phyloP scores from a whole-genome alignment of 1,140 invertebrate species.

The Vollenhovia emeryi region DNA sequence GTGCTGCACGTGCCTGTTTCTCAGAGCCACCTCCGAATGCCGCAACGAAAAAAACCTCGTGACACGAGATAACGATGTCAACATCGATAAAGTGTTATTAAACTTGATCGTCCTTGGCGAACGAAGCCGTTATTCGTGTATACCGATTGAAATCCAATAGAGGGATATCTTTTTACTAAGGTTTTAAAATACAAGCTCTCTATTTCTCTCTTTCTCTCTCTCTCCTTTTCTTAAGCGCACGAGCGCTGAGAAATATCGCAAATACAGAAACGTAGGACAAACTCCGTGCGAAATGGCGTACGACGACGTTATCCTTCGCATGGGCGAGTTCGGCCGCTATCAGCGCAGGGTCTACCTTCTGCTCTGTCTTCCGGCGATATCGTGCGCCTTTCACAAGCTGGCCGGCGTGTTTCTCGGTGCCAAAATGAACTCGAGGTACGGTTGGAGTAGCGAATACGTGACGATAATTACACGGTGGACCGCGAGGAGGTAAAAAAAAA shows the following conservation, averaged over 20 bases:
- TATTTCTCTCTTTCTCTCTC: too few species aligned
- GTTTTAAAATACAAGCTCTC: slow-evolving; percentile 10
- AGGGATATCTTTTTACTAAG: background rate
- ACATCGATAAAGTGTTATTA: background rate
- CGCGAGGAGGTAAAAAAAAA: slow-evolving; percentile 16
- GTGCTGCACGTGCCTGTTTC: background rate
- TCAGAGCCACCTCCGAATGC: background rate
- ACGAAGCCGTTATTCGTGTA: background rate
- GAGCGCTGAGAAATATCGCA: background rate
- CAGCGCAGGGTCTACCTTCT: slow-evolving; percentile 90
- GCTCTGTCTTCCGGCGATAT: slow-evolving; percentile 90
- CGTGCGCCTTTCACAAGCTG: slow-evolving; percentile 91
- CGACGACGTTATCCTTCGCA: slow-evolving; percentile 89
- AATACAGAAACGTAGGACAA: background rate
- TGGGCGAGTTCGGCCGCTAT: slow-evolving; percentile 92
- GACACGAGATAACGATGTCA: slow-evolving; percentile 15
- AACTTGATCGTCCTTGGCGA: background rate
- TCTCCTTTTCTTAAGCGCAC: too few species aligned
- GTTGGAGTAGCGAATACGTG: slow-evolving; percentile 53
- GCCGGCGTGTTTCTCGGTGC: slow-evolving; percentile 90
- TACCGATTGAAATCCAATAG: background rate
- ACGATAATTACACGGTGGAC: background rate
- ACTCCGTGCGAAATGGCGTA: slow-evolving; percentile 87
- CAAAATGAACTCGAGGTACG: slow-evolving; percentile 87
- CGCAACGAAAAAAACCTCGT: background rate